Percentiles rank a stretch among this genome's conserved stretches.
Evolutionary conservation across 2,888 invertebrate species (phyloP).

Genomic region (Eupsilia transversa): DNA sequence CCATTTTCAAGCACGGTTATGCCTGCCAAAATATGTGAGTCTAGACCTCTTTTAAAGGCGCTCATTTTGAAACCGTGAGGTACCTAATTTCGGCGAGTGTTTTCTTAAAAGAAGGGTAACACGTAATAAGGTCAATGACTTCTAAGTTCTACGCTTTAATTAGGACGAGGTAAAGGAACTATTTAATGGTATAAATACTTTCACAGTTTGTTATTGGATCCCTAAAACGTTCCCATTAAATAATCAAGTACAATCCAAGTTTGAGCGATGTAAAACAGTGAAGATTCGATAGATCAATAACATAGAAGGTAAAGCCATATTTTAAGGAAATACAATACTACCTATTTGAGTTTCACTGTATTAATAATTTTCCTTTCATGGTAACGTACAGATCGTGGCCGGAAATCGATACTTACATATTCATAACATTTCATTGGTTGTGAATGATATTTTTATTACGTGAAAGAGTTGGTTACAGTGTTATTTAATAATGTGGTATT

Average conservation of each 20-base stretch:
- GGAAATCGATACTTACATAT: slow-evolving; percentile 42
- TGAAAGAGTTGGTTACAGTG: slow-evolving; percentile 1
- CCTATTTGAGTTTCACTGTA: too few species aligned
- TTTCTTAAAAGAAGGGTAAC: slow-evolving; percentile 27
- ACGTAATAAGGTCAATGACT: slow-evolving; percentile 21
- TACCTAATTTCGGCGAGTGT: slow-evolving; percentile 19
- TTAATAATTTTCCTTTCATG: slow-evolving; percentile 17
- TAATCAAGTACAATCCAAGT: too few species aligned
- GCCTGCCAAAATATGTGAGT: slow-evolving; percentile 28
- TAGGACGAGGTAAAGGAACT: neutral
- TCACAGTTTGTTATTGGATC: neutral
- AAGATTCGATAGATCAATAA: neutral
- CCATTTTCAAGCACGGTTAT: slow-evolving; percentile 34
- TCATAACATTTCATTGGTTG: slow-evolving; percentile 35
- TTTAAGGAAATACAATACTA: too few species aligned
- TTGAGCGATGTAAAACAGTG: neutral
- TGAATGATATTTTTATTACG: slow-evolving; percentile 26
- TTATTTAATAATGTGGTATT: neutral
- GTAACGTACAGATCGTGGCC: neutral
- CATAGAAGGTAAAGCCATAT: neutral
- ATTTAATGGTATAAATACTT: neutral
- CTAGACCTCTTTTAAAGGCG: slow-evolving; percentile 34
- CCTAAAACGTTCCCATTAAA: neutral
- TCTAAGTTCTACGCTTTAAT: neutral
- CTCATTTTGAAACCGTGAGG: slow-evolving; percentile 23